These are phyloP conservation scores for Blera fallax DNA, from an alignment of 2,888 invertebrate genomes.

Conservation along the genomic window DNA sequence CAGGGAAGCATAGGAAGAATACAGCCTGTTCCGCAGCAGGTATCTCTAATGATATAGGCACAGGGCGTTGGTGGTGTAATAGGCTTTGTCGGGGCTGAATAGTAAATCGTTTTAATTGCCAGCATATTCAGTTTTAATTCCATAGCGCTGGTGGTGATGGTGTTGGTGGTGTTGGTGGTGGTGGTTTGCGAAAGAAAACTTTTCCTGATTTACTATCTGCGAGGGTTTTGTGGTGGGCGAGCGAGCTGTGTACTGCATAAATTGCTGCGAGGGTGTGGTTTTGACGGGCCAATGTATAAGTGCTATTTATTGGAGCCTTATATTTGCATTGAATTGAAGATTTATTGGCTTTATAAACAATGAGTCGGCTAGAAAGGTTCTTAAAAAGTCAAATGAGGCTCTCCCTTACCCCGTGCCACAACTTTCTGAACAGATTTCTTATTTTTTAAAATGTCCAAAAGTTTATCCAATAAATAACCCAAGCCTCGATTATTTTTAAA, in stretches of 20 bases:
- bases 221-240: not conserved
- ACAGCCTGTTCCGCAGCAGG: not conserved
- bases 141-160: slow-evolving; percentile 23
- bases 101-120: slow-evolving; percentile 71
- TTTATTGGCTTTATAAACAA: not conserved
- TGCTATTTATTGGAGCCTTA: not conserved
- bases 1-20: slow-evolving; percentile 16
- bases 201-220: slow-evolving; percentile 62
- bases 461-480: too few relatives aligned
- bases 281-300: slow-evolving; percentile 7
- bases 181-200: slow-evolving; percentile 24
- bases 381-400: too few relatives aligned
- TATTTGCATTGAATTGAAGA: slow-evolving; percentile 5
- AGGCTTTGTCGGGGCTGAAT: slow-evolving; percentile 36
- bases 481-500: too few relatives aligned
- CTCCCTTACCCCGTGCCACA: too few relatives aligned
- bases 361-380: too few relatives aligned
- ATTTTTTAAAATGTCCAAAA: too few relatives aligned
- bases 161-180: slow-evolving; percentile 18
- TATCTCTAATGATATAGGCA: slow-evolving; percentile 33
- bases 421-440: too few relatives aligned
- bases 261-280: slow-evolving; percentile 27
- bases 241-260: slow-evolving; percentile 1
- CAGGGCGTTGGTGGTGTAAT: slow-evolving; percentile 18
- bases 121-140: slow-evolving; percentile 60